phyloP scores from a whole-genome alignment of 2,888 invertebrate species.

The Corbicula japonica region DNA sequence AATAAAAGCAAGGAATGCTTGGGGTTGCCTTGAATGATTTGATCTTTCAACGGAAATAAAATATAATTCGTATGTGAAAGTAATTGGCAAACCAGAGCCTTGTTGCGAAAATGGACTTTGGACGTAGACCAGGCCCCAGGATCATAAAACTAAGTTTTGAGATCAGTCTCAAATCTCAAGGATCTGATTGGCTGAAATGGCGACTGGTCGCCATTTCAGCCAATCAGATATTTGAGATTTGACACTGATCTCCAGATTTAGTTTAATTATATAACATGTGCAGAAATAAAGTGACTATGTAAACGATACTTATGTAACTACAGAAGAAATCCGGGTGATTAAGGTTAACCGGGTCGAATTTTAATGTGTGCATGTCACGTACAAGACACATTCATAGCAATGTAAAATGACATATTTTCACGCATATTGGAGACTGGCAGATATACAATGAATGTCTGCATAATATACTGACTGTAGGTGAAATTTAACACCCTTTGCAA shows the following conservation, averaged over 20 bases:
- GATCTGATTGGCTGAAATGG: too few relatives aligned
- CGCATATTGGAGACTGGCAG: conserved; percentile 15
- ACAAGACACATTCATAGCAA: conserved; percentile 25
- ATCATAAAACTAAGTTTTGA: too few relatives aligned
- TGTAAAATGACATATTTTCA: conserved; percentile 32
- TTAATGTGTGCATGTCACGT: conserved; percentile 27
- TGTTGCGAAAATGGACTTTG: too few relatives aligned
- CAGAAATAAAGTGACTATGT: background rate
- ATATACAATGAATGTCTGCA: conserved; percentile 15
- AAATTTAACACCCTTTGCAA: conserved; percentile 1
- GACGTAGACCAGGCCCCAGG: too few relatives aligned
- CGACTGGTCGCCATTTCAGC: too few relatives aligned
- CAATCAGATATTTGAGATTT: too few relatives aligned
- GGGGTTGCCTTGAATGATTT: too few relatives aligned
- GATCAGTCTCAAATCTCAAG: too few relatives aligned
- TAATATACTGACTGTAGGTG: background rate
- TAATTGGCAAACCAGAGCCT: too few relatives aligned
- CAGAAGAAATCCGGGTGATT: background rate
- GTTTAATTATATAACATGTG: conserved; percentile 17
- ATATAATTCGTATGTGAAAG: too few relatives aligned
- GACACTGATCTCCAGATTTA: background rate
- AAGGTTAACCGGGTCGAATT: conserved; percentile 6
- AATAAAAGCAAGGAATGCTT: too few relatives aligned
- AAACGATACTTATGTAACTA: conserved; percentile 16
- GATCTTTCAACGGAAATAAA: too few relatives aligned